Evolutionary conservation across 2,113 vertebrate species (phyloP).

Genomic region (Hipposideros armiger): DNA sequence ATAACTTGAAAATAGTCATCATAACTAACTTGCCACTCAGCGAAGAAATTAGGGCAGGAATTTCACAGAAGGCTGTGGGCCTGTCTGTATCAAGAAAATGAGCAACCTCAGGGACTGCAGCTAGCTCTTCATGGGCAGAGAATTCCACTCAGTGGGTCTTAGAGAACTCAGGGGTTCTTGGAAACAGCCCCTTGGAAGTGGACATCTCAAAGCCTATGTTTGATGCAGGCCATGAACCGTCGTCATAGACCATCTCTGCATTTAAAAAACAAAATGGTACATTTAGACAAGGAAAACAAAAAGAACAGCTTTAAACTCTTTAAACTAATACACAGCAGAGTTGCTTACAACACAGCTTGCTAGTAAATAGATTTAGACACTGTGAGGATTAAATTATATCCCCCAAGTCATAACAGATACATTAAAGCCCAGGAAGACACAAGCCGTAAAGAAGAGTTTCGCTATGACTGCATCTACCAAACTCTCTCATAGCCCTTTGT

Average conservation of each 20-base stretch:
- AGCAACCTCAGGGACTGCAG: background rate
- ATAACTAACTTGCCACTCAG: slow-evolving; percentile 54
- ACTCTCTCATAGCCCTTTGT: background rate
- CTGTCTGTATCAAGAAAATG: background rate
- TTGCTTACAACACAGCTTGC: background rate
- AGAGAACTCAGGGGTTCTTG: background rate
- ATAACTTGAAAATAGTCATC: slow-evolving; percentile 75
- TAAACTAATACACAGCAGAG: background rate
- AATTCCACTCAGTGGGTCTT: background rate
- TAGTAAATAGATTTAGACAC: background rate
- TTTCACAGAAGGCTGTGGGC: slow-evolving; percentile 6
- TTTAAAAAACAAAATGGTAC: background rate
- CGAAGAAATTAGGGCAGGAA: slow-evolving; percentile 45
- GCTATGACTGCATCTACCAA: background rate
- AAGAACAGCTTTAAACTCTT: background rate
- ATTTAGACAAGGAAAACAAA: background rate
- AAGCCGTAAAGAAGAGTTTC: background rate
- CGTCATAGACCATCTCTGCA: background rate
- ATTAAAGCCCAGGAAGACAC: background rate
- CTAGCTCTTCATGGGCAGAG: background rate
- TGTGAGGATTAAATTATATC: background rate
- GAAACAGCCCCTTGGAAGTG: background rate
- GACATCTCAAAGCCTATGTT: background rate
- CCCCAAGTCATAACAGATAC: background rate
- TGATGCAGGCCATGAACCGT: background rate